Evolutionary conservation across 2,797 vertebrate genomes (phyloP), one percentile per base, ranked within the genome.

Genomic region (Hoplostethus atlanticus): DNA sequence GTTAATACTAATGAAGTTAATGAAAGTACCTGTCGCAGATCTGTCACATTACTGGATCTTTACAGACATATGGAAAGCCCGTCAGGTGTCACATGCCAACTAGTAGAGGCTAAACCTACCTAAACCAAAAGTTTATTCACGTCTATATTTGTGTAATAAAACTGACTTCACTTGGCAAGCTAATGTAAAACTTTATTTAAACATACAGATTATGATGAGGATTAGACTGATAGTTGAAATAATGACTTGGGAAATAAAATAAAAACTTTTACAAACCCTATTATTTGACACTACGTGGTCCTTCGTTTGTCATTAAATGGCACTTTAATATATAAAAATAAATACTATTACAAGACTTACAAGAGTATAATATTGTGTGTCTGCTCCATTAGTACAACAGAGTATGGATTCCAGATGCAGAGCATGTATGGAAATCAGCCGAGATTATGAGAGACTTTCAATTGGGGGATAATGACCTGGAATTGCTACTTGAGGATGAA

Each of bases 401-500:
- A 87, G 97, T 99, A 42, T 99, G 98, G 98, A 96, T 99, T 64
- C 96, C 97, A 36, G 95, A 99, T 88, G 61, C 87, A 1, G 93
- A 97, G 61, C 93, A 97, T 81, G 97, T 99, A 34, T 99, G 98
- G 98, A 96, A 94, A 78, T 98, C 98, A 16, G 98, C 98, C 1
- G 98, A 99, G 88, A 97, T 99, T 38, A 88, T 82, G 3, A 94
- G 78, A 81, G 93, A 97, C 86, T 98, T 96, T 79, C 93, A 88
- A 71, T 58, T 77, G 17, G 97, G 95, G 40, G 95, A 97, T 57
- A 51, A 0, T 55, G 85, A 87, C 61, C 94, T 99, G 52, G 79
- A 85, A 0, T 68, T 99, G 48, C 92, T 93, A 4, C 91, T 99
- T 58, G 98, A 99, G 90, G 96, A 98, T 91, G 96, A 96, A 78